Evolutionary conservation across 2,113 vertebrate genomes (phyloP).

Genomic region (Podarcis raffonei): DNA sequence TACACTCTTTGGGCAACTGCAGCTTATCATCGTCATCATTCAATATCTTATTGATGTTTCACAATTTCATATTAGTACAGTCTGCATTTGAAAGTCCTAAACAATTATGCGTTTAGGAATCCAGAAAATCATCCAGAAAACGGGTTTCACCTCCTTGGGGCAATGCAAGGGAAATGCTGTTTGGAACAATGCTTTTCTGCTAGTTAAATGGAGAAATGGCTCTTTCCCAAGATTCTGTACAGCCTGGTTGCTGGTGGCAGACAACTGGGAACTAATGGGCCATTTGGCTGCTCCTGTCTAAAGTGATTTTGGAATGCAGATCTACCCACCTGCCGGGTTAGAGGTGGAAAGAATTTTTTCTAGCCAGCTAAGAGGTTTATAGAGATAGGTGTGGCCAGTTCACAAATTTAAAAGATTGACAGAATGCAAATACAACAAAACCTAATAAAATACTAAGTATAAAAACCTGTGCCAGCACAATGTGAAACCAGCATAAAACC

Average conservation of each 20-base stretch:
- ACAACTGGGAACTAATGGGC: not conserved
- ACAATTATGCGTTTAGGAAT: not conserved
- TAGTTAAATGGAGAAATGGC: constrained; percentile 8
- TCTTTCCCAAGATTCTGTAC: not conserved
- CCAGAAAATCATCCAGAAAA: not conserved
- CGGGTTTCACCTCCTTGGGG: not conserved
- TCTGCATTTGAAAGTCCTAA: not conserved
- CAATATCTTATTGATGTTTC: too few species aligned
- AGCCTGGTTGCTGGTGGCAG: not conserved
- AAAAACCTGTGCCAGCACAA: too few species aligned
- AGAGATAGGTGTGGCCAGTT: not conserved
- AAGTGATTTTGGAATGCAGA: not conserved
- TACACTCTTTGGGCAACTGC: too few species aligned
- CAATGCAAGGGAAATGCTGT: not conserved
- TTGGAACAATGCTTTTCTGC: not conserved
- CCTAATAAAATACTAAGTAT: too few species aligned
- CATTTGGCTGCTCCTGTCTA: not conserved
- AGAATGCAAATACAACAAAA: too few species aligned
- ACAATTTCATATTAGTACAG: not conserved
- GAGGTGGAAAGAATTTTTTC: not conserved
- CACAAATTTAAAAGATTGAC: too few species aligned
- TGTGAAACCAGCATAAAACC: too few species aligned
- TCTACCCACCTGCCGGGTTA: not conserved
- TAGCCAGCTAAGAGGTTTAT: constrained; percentile 4
- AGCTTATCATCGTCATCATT: too few species aligned